Conservation (phyloP, 1,140 invertebrate genomes). For the Polypedilum vanderplanki region DNA sequence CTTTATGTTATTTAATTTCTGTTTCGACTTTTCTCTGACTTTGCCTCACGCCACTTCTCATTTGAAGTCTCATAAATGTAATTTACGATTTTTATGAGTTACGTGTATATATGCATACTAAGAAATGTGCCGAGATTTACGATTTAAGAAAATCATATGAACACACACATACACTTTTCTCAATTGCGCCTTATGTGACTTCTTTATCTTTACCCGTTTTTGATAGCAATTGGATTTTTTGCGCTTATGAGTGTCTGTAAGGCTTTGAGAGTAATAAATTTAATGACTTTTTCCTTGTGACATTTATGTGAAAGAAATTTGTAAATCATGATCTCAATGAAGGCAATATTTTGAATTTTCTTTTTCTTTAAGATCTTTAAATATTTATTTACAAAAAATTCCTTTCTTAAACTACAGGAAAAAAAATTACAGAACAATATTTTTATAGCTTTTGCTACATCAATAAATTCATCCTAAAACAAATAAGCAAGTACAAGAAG, state of each 20-base stretch:
- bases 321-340: neutral
- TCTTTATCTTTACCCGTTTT: neutral
- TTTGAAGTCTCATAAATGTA: conserved; percentile 19
- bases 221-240: conserved; percentile 6
- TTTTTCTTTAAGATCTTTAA: too few relatives aligned
- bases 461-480: too few relatives aligned
- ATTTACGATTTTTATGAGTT: conserved; percentile 14
- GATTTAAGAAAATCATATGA: neutral
- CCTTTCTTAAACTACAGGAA: too few relatives aligned
- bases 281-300: neutral
- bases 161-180: neutral
- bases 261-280: neutral
- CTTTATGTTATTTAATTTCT: conserved; percentile 20
- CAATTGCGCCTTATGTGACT: conserved; percentile 17
- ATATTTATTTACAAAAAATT: too few relatives aligned
- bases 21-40: neutral
- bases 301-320: conserved; percentile 1
- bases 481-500: too few relatives aligned
- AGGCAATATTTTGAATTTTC: too few relatives aligned
- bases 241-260: neutral
- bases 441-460: too few relatives aligned
- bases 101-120: neutral
- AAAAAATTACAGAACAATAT: too few relatives aligned
- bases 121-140: neutral
- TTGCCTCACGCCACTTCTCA: neutral